Evolutionary conservation across 2,797 vertebrate genomes (phyloP).

Genomic region (Trematomus bernacchii): DNA sequence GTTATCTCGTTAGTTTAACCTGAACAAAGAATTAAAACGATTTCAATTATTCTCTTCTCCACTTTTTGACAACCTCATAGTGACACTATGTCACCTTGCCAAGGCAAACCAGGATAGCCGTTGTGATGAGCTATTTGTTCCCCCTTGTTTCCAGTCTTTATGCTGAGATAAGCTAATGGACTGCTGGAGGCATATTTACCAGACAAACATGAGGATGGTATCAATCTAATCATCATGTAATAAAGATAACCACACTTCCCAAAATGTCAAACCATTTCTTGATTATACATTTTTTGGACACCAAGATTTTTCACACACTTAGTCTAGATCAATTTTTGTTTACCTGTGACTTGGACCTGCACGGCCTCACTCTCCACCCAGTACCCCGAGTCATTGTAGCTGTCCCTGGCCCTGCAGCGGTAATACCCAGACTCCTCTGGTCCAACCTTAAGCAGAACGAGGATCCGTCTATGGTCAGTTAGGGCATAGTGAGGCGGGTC

Average conservation of each 20-base stretch:
- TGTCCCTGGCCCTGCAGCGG: conserved; percentile 80
- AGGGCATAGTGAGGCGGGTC: conserved; percentile 29
- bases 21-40: background rate
- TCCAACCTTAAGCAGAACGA: conserved; percentile 67
- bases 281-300: background rate
- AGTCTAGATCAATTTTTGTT: conserved; percentile 38
- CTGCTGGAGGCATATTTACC: background rate
- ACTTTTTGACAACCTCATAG: background rate
- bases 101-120: too few relatives aligned
- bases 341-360: conserved; percentile 75
- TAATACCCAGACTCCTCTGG: conserved; percentile 77
- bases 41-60: too few relatives aligned
- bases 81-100: background rate
- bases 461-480: conserved; percentile 38
- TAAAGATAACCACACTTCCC: background rate
- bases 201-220: background rate
- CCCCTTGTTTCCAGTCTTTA: background rate
- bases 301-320: background rate
- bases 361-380: conserved; percentile 79
- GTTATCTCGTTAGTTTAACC: background rate
- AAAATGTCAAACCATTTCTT: conserved; percentile 12
- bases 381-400: conserved; percentile 72
- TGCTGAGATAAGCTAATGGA: background rate
- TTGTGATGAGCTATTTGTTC: background rate
- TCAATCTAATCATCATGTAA: background rate